These are phyloP conservation scores for Nymphicus hollandicus DNA, from an alignment of 2,113 vertebrate species.

Conservation along the genomic window DNA sequence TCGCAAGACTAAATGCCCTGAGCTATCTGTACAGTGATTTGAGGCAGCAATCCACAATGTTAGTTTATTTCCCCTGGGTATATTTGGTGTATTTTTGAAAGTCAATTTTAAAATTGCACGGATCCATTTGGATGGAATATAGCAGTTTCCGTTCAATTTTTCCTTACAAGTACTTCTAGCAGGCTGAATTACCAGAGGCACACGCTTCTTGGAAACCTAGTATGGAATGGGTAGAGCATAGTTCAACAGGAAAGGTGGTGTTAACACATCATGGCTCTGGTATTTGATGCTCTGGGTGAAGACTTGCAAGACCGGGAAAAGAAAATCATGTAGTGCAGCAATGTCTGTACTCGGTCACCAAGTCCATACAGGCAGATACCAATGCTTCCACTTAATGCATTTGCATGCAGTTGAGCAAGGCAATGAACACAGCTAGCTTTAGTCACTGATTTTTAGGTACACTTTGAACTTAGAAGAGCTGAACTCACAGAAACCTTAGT, in stretches of 20 bases:
- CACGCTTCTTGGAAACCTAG: background rate
- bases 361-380: background rate
- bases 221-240: background rate
- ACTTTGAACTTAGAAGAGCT: background rate
- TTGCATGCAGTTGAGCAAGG: background rate
- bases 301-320: background rate
- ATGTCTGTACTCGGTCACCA: background rate
- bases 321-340: background rate
- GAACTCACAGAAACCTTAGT: background rate
- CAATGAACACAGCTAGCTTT: background rate
- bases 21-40: slow-evolving; percentile 21
- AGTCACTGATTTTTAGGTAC: background rate
- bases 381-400: background rate
- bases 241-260: slow-evolving; percentile 28
- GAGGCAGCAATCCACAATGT: background rate
- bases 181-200: background rate
- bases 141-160: background rate
- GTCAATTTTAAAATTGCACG: background rate
- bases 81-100: background rate
- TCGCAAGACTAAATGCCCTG: background rate
- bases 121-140: background rate
- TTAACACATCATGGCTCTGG: slow-evolving; percentile 7
- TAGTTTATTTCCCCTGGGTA: slow-evolving; percentile 6
- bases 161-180: background rate
- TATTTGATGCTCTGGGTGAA: slow-evolving; percentile 13